These are phyloP conservation scores for Chironomus riparius DNA, from an alignment of 2,888 invertebrate species.

Conservation along the genomic window DNA sequence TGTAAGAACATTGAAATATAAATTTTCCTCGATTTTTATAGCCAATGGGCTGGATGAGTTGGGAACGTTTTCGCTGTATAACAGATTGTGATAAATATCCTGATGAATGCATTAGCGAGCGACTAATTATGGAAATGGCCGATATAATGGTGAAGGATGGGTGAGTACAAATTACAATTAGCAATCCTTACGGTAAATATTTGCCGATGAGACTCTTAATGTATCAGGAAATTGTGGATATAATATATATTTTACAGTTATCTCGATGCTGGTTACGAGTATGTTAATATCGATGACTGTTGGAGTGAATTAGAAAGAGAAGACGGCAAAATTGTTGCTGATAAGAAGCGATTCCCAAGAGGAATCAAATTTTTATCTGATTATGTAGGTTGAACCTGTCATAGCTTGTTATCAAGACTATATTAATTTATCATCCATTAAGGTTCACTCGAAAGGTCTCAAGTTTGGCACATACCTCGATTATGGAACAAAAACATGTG, in stretches of 20 bases:
- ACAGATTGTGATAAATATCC: constrained; percentile 52
- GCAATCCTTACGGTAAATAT: background rate
- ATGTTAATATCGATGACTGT: constrained; percentile 66
- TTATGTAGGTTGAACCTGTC: constrained; percentile 50
- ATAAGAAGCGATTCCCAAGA: constrained; percentile 58
- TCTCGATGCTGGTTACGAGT: constrained; percentile 60
- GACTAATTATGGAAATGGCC: constrained; percentile 35
- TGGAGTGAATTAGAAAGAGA: constrained; percentile 59
- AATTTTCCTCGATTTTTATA: background rate
- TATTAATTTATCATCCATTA: background rate
- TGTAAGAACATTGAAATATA: background rate
- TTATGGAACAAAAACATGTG: constrained; percentile 67
- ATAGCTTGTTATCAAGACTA: background rate
- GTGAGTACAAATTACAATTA: background rate
- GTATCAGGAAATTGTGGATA: no score
- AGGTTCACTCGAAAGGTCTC: constrained; percentile 61
- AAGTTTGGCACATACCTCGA: constrained; percentile 75
- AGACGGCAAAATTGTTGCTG: constrained; percentile 53
- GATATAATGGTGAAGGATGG: constrained; percentile 57
- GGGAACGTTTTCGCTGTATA: constrained; percentile 55
- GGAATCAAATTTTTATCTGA: constrained; percentile 63
- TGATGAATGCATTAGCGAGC: constrained; percentile 49
- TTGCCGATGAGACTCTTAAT: background rate
- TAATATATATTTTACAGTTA: constrained; percentile 38
- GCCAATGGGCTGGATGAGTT: constrained; percentile 62